A percentile compares a stretch with the other conserved stretches of the same genome.
Conservation (phyloP, 92 coral and sea anemone genomes). For the Meandrina meandrites region DNA sequence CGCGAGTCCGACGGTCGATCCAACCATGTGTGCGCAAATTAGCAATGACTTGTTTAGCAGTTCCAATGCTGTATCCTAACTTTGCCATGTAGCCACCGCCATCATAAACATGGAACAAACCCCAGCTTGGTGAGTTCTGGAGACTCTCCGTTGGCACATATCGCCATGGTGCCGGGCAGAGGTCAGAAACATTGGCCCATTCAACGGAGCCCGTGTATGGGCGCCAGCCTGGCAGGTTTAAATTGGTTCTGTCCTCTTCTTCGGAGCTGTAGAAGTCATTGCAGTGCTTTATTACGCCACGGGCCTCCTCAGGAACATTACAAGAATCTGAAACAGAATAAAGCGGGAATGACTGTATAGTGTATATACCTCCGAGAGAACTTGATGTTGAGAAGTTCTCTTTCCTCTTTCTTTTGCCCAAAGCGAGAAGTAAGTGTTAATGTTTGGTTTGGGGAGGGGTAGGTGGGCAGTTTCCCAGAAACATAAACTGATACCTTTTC, state of each 20-base stretch:
- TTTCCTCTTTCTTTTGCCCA: neutral
- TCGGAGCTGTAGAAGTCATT: slow-evolving; percentile 62
- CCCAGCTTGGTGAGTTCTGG: slow-evolving; percentile 65
- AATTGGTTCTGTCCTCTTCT: slow-evolving; percentile 65
- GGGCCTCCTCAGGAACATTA: slow-evolving; percentile 55
- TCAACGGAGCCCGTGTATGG: slow-evolving; percentile 20
- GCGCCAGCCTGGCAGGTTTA: slow-evolving; percentile 73
- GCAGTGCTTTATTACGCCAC: slow-evolving; percentile 37
- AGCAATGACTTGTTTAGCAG: slow-evolving; percentile 38
- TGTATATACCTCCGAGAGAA: neutral
- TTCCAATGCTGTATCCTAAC: slow-evolving; percentile 62
- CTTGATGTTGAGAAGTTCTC: neutral
- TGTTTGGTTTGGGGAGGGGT: no score
- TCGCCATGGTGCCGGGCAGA: slow-evolving; percentile 87
- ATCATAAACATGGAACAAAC: slow-evolving; percentile 63
- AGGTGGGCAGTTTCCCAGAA: no score
- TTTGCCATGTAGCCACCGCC: slow-evolving; percentile 88
- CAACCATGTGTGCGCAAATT: slow-evolving; percentile 59
- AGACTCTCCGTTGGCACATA: slow-evolving; percentile 54
- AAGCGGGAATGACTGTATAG: neutral
- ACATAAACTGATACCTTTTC: no score
- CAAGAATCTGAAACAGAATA: slow-evolving; percentile 63
- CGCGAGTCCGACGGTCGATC: slow-evolving; percentile 81
- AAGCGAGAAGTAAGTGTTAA: no score
- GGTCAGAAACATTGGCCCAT: slow-evolving; percentile 62